A percentile compares a stretch with the other conserved stretches of the same genome.
Conservation (phyloP, 2,113 vertebrate genomes). For the Coryphaenoides rupestris region DNA sequence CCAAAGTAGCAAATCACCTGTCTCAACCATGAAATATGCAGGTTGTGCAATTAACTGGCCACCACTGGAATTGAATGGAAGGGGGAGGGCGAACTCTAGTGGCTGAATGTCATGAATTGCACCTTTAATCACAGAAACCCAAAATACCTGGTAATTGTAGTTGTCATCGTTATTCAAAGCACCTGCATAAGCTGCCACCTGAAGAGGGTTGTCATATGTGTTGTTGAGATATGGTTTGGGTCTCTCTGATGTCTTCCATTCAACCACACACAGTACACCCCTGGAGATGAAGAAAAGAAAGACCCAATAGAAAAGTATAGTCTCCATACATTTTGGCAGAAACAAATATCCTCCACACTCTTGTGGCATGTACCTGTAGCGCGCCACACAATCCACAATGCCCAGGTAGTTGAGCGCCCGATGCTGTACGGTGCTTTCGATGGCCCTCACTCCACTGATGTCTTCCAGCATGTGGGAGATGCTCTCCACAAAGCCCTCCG, state of each 20-base stretch:
- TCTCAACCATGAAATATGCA: too few relatives aligned
- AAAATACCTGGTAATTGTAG: constrained; percentile 89
- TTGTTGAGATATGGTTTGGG: constrained; percentile 82
- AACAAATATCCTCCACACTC: neutral
- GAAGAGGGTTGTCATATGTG: constrained; percentile 92
- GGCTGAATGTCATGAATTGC: neutral
- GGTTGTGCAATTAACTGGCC: too few relatives aligned
- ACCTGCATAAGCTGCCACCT: constrained; percentile 90
- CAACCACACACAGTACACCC: constrained; percentile 86
- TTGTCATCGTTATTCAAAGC: constrained; percentile 87
- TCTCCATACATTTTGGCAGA: neutral
- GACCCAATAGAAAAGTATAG: neutral
- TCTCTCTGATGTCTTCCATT: constrained; percentile 97
- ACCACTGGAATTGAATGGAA: too few relatives aligned
- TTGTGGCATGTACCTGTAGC: constrained; percentile 78
- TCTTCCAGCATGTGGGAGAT: constrained; percentile 79
- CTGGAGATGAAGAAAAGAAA: constrained; percentile 65
- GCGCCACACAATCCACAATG: constrained; percentile 89
- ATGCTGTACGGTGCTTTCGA: constrained; percentile 88
- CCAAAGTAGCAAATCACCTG: too few relatives aligned
- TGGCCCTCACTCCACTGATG: constrained; percentile 77
- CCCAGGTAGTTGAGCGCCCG: constrained; percentile 80
- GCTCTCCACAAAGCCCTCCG: constrained; percentile 81
- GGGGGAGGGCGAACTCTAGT: too few relatives aligned
- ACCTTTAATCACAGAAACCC: neutral